Percentiles rank a stretch among this genome's conserved stretches.
These are phyloP conservation scores for Drosophila mimetica DNA, from an alignment of 2,888 invertebrate species.

Conservation along the genomic window DNA sequence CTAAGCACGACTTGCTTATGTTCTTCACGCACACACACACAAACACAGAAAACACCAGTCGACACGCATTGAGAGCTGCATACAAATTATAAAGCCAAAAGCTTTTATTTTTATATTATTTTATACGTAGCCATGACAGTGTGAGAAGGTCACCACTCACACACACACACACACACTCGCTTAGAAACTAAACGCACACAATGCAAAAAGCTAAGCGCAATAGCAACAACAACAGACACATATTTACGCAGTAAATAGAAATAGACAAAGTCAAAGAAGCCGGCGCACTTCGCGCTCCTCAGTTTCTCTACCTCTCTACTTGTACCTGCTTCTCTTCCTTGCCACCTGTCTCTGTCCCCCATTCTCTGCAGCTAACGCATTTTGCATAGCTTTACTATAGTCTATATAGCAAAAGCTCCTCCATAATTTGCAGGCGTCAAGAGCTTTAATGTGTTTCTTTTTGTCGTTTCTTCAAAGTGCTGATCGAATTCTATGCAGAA, in stretches of 20 bases:
- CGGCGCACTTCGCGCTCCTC: slow-evolving; percentile 53
- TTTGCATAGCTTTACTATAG: slow-evolving; percentile 40
- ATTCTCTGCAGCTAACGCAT: slow-evolving; percentile 52
- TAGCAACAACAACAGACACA: slow-evolving; percentile 39
- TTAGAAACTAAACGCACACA: slow-evolving; percentile 15
- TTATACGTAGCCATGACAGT: slow-evolving; percentile 83
- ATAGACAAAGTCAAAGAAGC: slow-evolving; percentile 63
- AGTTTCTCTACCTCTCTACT: slow-evolving; percentile 4
- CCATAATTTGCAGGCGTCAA: slow-evolving; percentile 24
- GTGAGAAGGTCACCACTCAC: slow-evolving; percentile 82
- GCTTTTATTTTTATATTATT: slow-evolving; percentile 76
- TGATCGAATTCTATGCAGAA: slow-evolving; percentile 19
- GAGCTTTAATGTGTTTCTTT: slow-evolving; percentile 11
- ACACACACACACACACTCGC: slow-evolving; percentile 29
- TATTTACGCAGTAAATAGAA: slow-evolving; percentile 72
- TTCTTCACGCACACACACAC: slow-evolving; percentile 65
- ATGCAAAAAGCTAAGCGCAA: slow-evolving; percentile 50
- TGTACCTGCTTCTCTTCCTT: slow-evolving; percentile 15
- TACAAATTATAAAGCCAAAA: slow-evolving; percentile 76
- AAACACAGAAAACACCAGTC: slow-evolving; percentile 7
- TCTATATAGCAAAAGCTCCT: slow-evolving; percentile 30
- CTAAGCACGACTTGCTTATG: slow-evolving; percentile 70
- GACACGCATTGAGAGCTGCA: slow-evolving; percentile 65
- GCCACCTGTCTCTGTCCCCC: slow-evolving; percentile 18
- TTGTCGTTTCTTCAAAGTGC: slow-evolving; percentile 6